Percentiles rank a stretch among this genome's conserved stretches.
phyloP scores from a whole-genome alignment of 2,888 invertebrate genomes.

The Drosophila austrosaltans region DNA sequence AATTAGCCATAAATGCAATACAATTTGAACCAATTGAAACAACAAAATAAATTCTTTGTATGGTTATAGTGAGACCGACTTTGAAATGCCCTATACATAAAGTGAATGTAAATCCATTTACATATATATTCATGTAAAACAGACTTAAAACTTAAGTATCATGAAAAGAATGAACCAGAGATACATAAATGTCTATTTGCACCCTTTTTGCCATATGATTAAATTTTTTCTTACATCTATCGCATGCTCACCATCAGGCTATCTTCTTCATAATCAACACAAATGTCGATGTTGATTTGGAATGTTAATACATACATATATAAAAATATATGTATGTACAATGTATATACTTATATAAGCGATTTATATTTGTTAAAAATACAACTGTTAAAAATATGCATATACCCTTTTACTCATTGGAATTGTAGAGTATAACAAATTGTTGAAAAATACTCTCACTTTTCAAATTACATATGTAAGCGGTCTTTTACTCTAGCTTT shows the following conservation, averaged over 20 bases:
- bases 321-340: background rate
- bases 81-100: background rate
- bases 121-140: background rate
- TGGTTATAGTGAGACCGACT: background rate
- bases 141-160: too few relatives aligned
- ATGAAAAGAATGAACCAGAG: too few relatives aligned
- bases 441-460: constrained; percentile 16
- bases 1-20: constrained; percentile 17
- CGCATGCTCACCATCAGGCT: too few relatives aligned
- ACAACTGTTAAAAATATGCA: background rate
- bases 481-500: constrained; percentile 1
- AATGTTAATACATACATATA: too few relatives aligned
- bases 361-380: too few relatives aligned
- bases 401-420: background rate
- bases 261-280: too few relatives aligned
- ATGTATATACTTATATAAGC: background rate
- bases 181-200: too few relatives aligned
- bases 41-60: background rate
- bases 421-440: constrained; percentile 12
- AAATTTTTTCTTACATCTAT: too few relatives aligned
- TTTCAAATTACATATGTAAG: constrained; percentile 17
- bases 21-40: background rate
- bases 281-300: too few relatives aligned
- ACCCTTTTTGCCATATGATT: too few relatives aligned
- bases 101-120: background rate